phyloP scores from a whole-genome alignment of 2,797 vertebrate species.

The Etheostoma nigrum region DNA sequence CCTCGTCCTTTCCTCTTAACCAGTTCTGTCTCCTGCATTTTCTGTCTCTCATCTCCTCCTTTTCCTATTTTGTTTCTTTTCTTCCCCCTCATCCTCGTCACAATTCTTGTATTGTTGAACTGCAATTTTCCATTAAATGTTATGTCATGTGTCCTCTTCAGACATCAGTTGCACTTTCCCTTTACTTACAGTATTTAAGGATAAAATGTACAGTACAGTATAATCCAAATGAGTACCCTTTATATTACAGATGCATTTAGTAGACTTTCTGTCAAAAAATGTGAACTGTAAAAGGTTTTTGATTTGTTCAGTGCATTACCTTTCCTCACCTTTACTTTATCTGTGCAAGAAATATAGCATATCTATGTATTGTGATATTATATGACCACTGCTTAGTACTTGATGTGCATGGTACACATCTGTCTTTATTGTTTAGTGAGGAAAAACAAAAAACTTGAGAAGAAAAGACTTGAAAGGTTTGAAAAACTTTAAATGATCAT shows the following conservation, averaged over 20 bases:
- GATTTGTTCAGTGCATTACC: not conserved
- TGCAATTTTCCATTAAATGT: not conserved
- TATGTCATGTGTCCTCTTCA: not conserved
- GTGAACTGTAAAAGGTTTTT: not conserved
- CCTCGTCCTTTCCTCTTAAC: constrained; percentile 31
- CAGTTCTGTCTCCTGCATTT: constrained; percentile 26
- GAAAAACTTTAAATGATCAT: not conserved
- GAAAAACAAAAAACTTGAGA: not conserved
- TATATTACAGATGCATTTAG: not conserved
- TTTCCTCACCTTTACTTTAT: not conserved
- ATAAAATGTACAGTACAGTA: no score
- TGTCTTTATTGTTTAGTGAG: not conserved
- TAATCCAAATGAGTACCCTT: not conserved
- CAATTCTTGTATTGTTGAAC: not conserved
- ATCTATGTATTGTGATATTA: not conserved
- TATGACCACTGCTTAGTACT: not conserved
- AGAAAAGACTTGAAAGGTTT: not conserved
- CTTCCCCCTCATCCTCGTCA: not conserved
- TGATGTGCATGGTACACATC: not conserved
- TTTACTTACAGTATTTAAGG: not conserved
- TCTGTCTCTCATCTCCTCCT: not conserved
- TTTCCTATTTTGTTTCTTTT: not conserved
- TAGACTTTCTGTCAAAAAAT: not conserved
- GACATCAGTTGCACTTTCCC: not conserved
- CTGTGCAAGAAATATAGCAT: not conserved